phyloP scores from a whole-genome alignment of 2,797 vertebrate species.

The Neomorphus geoffroyi region DNA sequence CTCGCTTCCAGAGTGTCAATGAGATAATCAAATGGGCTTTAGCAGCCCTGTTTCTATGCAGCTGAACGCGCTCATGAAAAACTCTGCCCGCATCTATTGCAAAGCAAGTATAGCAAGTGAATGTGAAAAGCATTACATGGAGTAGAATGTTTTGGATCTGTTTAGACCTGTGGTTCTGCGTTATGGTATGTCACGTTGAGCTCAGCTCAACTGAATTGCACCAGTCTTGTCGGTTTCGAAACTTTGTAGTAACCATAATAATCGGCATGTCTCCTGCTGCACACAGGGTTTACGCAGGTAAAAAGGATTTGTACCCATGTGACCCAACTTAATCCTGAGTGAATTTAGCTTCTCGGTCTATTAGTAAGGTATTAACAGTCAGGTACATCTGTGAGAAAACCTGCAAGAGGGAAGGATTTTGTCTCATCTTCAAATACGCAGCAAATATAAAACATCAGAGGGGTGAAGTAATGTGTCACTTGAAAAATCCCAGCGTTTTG shows the following conservation, averaged over 20 bases:
- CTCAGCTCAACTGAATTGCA: slow-evolving; percentile 6
- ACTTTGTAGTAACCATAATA: background rate
- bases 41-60: slow-evolving; percentile 65
- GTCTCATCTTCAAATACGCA: slow-evolving; percentile 13
- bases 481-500: background rate
- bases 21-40: slow-evolving; percentile 58
- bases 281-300: background rate
- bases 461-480: background rate
- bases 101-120: slow-evolving; percentile 38
- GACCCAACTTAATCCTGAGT: background rate
- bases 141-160: slow-evolving; percentile 1
- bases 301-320: background rate
- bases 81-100: slow-evolving; percentile 22
- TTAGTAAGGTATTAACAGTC: background rate
- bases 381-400: background rate
- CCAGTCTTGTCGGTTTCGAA: slow-evolving; percentile 23
- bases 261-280: slow-evolving; percentile 2
- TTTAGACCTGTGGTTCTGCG: slow-evolving; percentile 6
- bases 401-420: background rate
- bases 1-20: slow-evolving; percentile 50
- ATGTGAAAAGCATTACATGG: slow-evolving; percentile 10
- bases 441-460: background rate
- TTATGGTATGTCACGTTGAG: background rate
- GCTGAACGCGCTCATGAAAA: slow-evolving; percentile 33
- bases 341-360: background rate